phyloP scores from a whole-genome alignment of 2,113 vertebrate genomes.

The Nothoprocta perdicaria region DNA sequence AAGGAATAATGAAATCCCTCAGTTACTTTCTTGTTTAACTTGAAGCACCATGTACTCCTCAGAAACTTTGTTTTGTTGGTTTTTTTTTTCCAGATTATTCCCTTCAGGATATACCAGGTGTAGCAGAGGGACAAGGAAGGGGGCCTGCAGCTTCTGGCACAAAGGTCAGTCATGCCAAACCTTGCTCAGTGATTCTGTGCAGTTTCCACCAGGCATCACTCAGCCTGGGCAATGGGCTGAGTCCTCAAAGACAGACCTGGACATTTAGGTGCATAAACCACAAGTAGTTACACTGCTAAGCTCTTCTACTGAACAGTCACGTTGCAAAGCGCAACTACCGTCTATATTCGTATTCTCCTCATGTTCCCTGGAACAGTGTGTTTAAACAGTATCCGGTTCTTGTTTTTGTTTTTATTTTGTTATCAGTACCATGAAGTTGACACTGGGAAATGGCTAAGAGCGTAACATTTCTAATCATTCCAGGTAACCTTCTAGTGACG shows the following conservation, averaged over 20 bases:
- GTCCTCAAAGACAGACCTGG: neutral
- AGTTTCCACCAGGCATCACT: rapidly evolving
- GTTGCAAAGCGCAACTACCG: neutral
- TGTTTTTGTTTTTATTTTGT: neutral
- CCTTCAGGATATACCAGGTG: neutral
- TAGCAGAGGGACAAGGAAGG: neutral
- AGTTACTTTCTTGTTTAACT: neutral
- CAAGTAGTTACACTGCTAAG: neutral
- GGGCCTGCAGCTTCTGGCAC: neutral
- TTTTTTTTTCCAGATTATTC: neutral
- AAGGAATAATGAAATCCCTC: neutral
- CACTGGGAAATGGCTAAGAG: neutral
- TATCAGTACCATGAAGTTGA: neutral
- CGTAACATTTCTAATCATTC: neutral
- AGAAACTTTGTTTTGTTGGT: neutral
- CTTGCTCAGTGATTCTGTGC: neutral
- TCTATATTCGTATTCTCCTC: neutral
- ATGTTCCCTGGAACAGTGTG: neutral
- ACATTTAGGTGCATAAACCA: neutral
- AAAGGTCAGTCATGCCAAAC: neutral
- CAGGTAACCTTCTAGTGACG: rapidly evolving
- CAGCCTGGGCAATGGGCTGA: rapidly evolving
- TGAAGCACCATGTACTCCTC: neutral
- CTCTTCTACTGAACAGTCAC: neutral
- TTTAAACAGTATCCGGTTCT: neutral